Conservation (phyloP, 1,140 invertebrate species). For the Cephus cinctus region DNA sequence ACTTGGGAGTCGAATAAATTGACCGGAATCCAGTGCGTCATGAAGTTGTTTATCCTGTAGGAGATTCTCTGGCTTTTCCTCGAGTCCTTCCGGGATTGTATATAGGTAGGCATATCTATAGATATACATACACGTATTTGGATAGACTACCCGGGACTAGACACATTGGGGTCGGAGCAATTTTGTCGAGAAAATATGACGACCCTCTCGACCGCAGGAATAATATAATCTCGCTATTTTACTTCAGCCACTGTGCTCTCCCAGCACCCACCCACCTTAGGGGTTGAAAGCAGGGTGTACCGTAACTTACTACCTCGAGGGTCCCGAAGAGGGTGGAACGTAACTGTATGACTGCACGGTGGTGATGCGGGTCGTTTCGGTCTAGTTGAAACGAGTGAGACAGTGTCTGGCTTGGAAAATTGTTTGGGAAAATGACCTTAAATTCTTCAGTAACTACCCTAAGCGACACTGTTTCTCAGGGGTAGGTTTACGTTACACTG, state of each 20-base stretch:
- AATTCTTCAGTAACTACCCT: no score
- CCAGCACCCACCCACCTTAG: constrained; percentile 18
- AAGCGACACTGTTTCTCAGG: no score
- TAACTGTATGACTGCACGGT: no score
- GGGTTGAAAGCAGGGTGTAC: constrained; percentile 9
- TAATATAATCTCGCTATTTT: constrained; percentile 47
- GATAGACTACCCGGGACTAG: neutral
- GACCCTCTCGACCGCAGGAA: constrained; percentile 30
- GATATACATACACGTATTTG: neutral
- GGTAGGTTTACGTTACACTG: no score
- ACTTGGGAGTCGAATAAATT: no score
- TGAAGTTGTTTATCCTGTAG: no score
- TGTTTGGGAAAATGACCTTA: constrained; percentile 47
- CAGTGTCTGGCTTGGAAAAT: constrained; percentile 41
- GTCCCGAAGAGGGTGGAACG: neutral
- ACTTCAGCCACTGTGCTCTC: constrained; percentile 30
- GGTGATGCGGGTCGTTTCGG: no score
- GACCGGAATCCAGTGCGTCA: no score
- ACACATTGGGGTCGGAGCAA: constrained; percentile 19
- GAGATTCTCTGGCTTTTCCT: no score
- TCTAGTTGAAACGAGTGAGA: constrained; percentile 43
- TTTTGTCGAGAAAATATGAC: constrained; percentile 35
- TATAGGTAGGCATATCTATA: no score
- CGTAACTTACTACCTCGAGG: constrained; percentile 29
- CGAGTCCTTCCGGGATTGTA: no score